Evolutionary conservation across 2,797 vertebrate genomes (phyloP).

Genomic region (Sebastiscus tertius): DNA sequence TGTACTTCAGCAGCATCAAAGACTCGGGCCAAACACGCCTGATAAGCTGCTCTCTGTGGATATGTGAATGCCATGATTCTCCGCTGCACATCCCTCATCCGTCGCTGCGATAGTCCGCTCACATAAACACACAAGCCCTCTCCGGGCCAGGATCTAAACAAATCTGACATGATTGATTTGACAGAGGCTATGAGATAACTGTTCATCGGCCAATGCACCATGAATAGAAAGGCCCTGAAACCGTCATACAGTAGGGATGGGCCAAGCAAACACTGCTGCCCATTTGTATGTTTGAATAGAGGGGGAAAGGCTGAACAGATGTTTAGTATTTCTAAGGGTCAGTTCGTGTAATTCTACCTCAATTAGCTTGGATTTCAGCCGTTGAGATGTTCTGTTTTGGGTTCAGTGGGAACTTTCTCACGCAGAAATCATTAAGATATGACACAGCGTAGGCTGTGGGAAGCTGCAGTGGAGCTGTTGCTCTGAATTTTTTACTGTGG

Average conservation of each 20-base stretch:
- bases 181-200: conserved; percentile 80
- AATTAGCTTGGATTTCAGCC: conserved; percentile 60
- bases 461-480: background rate
- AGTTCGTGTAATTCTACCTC: conserved; percentile 61
- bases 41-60: conserved; percentile 75
- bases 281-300: conserved; percentile 60
- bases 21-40: conserved; percentile 66
- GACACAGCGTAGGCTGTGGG: conserved; percentile 12
- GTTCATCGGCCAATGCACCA: conserved; percentile 74
- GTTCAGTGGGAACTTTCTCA: conserved; percentile 70
- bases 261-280: conserved; percentile 61
- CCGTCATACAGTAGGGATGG: conserved; percentile 49
- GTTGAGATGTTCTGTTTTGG: conserved; percentile 67
- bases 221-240: conserved; percentile 74
- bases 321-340: conserved; percentile 65
- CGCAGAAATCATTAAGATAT: conserved; percentile 34
- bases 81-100: conserved; percentile 68
- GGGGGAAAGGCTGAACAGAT: conserved; percentile 52
- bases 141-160: conserved; percentile 80
- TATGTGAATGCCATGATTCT: conserved; percentile 70
- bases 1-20: conserved; percentile 68
- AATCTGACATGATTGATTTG: conserved; percentile 82
- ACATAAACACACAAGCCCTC: conserved; percentile 75
- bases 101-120: conserved; percentile 69
- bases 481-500: background rate